Conservation (phyloP, 2,797 vertebrate genomes). For the Chromobotia macracanthus region DNA sequence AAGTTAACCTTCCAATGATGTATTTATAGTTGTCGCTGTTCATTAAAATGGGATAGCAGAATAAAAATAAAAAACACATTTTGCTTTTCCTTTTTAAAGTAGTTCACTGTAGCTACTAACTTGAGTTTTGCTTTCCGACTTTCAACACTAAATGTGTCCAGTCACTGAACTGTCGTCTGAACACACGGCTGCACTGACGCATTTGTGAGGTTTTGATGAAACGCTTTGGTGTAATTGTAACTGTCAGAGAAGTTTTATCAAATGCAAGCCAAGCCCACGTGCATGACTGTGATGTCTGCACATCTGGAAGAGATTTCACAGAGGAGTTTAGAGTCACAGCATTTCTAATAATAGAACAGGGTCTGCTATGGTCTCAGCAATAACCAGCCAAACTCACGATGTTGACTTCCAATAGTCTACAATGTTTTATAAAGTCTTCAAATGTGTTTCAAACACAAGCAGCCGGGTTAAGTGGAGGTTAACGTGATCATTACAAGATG, state of each 20-base stretch:
- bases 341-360: slow-evolving; percentile 27
- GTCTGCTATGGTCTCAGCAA: neutral
- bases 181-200: too few relatives aligned
- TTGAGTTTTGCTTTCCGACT: neutral
- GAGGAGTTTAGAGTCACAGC: slow-evolving; percentile 30
- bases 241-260: neutral
- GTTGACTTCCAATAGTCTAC: neutral
- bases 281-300: slow-evolving; percentile 44
- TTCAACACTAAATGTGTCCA: neutral
- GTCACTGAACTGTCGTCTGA: neutral
- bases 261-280: slow-evolving; percentile 17
- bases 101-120: too few relatives aligned
- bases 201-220: too few relatives aligned
- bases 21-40: too few relatives aligned
- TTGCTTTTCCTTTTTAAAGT: too few relatives aligned
- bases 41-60: too few relatives aligned
- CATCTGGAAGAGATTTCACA: slow-evolving; percentile 60
- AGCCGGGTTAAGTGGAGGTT: neutral
- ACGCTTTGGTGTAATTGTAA: slow-evolving; percentile 10
- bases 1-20: too few relatives aligned
- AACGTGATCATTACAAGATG: too few relatives aligned
- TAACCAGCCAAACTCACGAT: slow-evolving; percentile 11
- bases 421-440: neutral
- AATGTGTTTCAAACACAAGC: neutral
- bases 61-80: too few relatives aligned